These are phyloP conservation scores for Electrophaes corylata DNA, from an alignment of 2,888 invertebrate genomes.

Conservation along the genomic window DNA sequence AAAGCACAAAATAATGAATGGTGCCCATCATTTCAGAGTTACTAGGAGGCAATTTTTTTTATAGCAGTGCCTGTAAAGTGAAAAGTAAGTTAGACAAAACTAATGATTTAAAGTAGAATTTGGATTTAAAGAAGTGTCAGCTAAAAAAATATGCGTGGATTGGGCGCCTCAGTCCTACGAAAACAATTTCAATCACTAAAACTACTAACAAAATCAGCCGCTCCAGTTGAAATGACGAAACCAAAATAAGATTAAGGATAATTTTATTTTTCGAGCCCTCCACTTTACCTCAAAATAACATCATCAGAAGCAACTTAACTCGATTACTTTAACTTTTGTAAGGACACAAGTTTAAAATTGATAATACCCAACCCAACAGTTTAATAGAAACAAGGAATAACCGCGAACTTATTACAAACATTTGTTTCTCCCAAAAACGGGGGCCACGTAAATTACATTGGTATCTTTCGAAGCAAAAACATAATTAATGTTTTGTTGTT, in stretches of 20 bases:
- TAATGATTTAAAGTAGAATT: too few species aligned
- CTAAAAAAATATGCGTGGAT: too few species aligned
- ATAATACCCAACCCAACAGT: slow-evolving; percentile 31
- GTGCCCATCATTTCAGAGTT: too few species aligned
- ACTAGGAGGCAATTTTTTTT: too few species aligned
- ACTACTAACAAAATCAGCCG: neutral
- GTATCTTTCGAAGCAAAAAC: slow-evolving; percentile 74
- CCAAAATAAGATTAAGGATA: slow-evolving; percentile 1
- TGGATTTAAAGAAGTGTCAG: too few species aligned
- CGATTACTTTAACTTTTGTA: slow-evolving; percentile 27
- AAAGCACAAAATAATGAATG: too few species aligned
- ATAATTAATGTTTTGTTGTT: slow-evolving; percentile 77
- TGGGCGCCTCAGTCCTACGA: too few species aligned
- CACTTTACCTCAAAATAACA: slow-evolving; percentile 10
- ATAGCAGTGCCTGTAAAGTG: too few species aligned
- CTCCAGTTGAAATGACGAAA: neutral
- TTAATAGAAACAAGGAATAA: slow-evolving; percentile 47
- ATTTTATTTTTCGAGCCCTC: neutral
- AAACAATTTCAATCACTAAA: neutral
- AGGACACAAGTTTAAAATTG: slow-evolving; percentile 31
- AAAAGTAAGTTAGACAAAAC: too few species aligned
- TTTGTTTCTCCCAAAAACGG: slow-evolving; percentile 65
- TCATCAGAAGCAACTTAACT: slow-evolving; percentile 17
- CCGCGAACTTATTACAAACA: slow-evolving; percentile 69
- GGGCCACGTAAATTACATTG: slow-evolving; percentile 69